These are phyloP conservation scores for Archilochus colubris DNA, from an alignment of 2,113 vertebrate species.

Conservation along the genomic window DNA sequence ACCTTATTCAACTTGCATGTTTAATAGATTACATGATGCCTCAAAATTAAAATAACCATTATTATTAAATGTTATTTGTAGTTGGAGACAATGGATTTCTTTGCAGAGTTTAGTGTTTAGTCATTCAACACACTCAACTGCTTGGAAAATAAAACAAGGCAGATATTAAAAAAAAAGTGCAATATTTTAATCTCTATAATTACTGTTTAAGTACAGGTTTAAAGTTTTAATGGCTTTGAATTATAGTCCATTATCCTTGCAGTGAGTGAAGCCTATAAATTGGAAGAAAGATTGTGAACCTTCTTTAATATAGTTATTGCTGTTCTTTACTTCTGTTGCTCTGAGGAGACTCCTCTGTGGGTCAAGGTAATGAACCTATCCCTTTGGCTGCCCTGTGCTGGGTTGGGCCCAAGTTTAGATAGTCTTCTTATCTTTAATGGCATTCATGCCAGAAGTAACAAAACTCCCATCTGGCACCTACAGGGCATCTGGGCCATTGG, in stretches of 20 bases:
- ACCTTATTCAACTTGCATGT: conserved; percentile 39
- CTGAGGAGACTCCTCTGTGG: rapidly evolving
- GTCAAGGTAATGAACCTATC: neutral
- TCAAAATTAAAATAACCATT: conserved; percentile 52
- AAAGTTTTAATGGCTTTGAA: conserved; percentile 33
- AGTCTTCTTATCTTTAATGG: neutral
- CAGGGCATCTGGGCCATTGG: neutral
- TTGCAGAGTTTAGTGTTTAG: conserved; percentile 13
- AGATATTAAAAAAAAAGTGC: conserved; percentile 16
- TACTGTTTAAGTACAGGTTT: conserved; percentile 36
- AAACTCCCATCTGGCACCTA: neutral
- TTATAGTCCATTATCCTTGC: conserved; percentile 26
- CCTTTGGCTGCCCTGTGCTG: neutral
- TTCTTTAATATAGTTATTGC: neutral
- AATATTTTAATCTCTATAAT: conserved; percentile 30
- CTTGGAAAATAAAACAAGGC: conserved; percentile 1
- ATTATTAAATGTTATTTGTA: conserved; percentile 46
- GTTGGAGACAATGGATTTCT: conserved; percentile 4
- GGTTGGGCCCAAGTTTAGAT: neutral
- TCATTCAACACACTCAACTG: conserved; percentile 22
- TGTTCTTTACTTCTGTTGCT: neutral
- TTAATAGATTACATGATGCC: conserved; percentile 41
- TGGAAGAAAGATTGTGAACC: neutral
- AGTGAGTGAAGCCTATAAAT: neutral
- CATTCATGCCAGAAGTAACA: neutral